These are phyloP conservation scores for Melanotus villosus DNA, from an alignment of 2,888 invertebrate species.

Conservation along the genomic window DNA sequence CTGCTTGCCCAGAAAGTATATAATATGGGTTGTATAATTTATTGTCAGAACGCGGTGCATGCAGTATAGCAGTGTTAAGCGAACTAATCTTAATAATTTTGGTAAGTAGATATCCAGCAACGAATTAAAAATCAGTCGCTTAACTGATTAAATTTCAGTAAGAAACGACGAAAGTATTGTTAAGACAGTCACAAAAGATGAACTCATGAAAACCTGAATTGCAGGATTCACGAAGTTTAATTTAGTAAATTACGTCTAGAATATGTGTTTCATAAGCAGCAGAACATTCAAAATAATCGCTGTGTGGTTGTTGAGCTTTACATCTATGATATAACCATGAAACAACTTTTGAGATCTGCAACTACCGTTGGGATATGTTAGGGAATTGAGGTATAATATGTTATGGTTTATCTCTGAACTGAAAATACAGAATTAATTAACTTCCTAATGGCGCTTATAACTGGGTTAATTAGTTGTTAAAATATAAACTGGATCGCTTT, in stretches of 20 bases:
- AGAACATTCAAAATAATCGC: background rate
- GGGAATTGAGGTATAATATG: background rate
- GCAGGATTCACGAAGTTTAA: background rate
- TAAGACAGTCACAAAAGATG: too few species aligned
- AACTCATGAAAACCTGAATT: background rate
- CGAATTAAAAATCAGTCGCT: too few species aligned
- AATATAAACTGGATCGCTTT: background rate
- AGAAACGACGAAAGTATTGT: too few species aligned
- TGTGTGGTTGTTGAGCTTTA: background rate
- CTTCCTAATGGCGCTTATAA: too few species aligned
- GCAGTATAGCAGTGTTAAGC: too few species aligned
- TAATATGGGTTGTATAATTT: too few species aligned
- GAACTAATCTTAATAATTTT: too few species aligned
- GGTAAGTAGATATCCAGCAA: too few species aligned
- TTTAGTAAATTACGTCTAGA: background rate
- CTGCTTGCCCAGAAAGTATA: too few species aligned
- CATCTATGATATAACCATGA: background rate
- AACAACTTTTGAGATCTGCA: background rate
- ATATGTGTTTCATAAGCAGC: background rate
- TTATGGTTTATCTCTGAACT: background rate
- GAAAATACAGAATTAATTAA: background rate
- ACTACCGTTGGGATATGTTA: too few species aligned
- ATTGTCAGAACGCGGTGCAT: too few species aligned
- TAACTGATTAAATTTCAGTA: too few species aligned
- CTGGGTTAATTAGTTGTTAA: background rate